These are phyloP conservation scores for Pantherophis vulpinus DNA, from an alignment of 2,797 vertebrate genomes.

Conservation along the genomic window DNA sequence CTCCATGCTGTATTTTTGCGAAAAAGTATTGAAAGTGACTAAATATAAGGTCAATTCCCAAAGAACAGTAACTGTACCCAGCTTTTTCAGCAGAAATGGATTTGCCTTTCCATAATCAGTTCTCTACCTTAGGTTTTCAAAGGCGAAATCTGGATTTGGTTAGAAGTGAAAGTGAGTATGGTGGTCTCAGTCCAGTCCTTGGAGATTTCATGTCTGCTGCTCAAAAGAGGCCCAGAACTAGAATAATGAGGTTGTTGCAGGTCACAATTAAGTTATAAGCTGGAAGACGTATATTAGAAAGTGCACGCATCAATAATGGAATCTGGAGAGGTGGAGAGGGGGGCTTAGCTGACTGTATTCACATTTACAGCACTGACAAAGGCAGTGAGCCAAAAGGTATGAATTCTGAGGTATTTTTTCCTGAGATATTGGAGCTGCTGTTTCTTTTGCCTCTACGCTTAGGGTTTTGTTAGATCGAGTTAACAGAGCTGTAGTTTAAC, in stretches of 20 bases:
- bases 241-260: conserved; percentile 48
- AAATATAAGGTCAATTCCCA: conserved; percentile 49
- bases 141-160: conserved; percentile 63
- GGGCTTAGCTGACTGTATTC: conserved; percentile 47
- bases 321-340: not conserved
- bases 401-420: conserved; percentile 43
- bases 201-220: conserved; percentile 42
- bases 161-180: conserved; percentile 54
- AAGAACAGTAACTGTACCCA: conserved; percentile 48
- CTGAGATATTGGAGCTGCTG: conserved; percentile 42
- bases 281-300: conserved; percentile 46
- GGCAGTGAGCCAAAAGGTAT: conserved; percentile 36
- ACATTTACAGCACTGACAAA: not conserved
- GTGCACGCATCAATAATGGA: conserved; percentile 32
- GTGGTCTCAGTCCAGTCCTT: conserved; percentile 44
- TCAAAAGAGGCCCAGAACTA: conserved; percentile 50
- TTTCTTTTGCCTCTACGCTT: conserved; percentile 35
- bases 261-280: conserved; percentile 41
- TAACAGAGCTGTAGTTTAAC: conserved; percentile 32
- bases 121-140: conserved; percentile 44
- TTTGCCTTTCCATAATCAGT: conserved; percentile 52
- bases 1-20: conserved; percentile 34
- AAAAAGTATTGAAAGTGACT: conserved; percentile 49
- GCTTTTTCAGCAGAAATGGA: conserved; percentile 53
- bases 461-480: conserved; percentile 41